These are phyloP conservation scores for Calyptomena viridis DNA, from an alignment of 2,113 vertebrate species.

Conservation along the genomic window DNA sequence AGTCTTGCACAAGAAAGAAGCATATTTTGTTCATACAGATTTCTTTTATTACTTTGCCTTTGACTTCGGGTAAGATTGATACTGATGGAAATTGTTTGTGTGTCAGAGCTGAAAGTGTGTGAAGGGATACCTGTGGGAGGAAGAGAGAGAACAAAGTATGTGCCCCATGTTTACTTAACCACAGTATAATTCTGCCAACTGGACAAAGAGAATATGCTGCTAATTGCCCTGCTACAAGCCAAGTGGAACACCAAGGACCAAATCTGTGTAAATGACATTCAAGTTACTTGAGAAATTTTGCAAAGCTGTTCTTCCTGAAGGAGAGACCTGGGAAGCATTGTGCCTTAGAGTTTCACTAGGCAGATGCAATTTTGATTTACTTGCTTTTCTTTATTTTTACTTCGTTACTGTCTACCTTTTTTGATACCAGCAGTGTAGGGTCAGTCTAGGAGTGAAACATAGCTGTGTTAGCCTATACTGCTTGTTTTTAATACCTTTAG, in stretches of 20 bases:
- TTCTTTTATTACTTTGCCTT: background rate
- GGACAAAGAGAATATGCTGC: background rate
- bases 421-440: background rate
- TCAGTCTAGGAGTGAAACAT: background rate
- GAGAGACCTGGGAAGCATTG: background rate
- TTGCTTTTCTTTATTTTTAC: background rate
- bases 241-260: background rate
- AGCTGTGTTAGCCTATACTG: background rate
- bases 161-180: conserved; percentile 10
- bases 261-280: background rate
- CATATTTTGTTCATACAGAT: background rate
- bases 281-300: conserved; percentile 7
- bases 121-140: conserved; percentile 18
- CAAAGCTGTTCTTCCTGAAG: background rate
- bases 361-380: background rate
- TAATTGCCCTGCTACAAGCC: background rate
- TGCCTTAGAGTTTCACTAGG: background rate
- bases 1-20: background rate
- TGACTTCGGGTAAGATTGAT: background rate
- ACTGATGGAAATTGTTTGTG: background rate
- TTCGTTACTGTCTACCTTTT: background rate
- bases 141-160: background rate
- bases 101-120: background rate
- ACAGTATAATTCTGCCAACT: background rate
- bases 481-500: background rate